Base-by-base conservation (phyloP, 2,113 vertebrate genomes). In the Callorhinus ursinus region DNA sequence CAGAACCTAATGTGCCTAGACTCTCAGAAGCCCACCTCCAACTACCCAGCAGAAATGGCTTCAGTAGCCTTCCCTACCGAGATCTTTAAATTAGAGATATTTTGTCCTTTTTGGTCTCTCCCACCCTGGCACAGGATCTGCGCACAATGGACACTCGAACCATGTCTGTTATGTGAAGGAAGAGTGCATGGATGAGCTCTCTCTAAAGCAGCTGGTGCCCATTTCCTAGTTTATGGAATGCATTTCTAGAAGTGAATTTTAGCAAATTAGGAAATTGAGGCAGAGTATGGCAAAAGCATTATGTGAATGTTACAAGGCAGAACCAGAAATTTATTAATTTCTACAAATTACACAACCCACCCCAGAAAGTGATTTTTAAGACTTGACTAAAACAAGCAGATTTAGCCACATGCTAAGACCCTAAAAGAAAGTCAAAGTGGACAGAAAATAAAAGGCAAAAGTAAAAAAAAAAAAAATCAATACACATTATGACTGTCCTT, bases 351-450 rank as follows among this genome's bases (percentile, higher is more conserved):
- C 16, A 76, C 5, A 69, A 31, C n/a, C 36, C 28, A 72, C 72
- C 5, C 15, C 36, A 87, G 63, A 88, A 92, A 87, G 65, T 57
- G 42, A 67, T 90, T 76, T 82, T 81, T 76, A 93, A 96, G 63
- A 88, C 19, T 90, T 93, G 22, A 36, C 49, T 71, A 76, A 57
- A 93, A 46, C 14, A 63, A 90, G 79, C 24, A 92, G 16, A 87
- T 69, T 57, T 82, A 65, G 16, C 57, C 31, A 93, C 88, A 96
- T 80, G 19, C 57, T 71, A 87, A 95, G 28, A 93, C 36, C 39
- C 42, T 94, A 59, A 87, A 88, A 96, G 21, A 72, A 82, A 96
- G 33, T 55, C 53, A 65, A 74, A 97, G 15, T 90, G 13, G 22
- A 57, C 65, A 79, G 57, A 21, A 67, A 95, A 89, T 33, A 93